These are phyloP conservation scores for Tamandua tetradactyla DNA, from an alignment of 2,797 vertebrate species.

Conservation along the genomic window DNA sequence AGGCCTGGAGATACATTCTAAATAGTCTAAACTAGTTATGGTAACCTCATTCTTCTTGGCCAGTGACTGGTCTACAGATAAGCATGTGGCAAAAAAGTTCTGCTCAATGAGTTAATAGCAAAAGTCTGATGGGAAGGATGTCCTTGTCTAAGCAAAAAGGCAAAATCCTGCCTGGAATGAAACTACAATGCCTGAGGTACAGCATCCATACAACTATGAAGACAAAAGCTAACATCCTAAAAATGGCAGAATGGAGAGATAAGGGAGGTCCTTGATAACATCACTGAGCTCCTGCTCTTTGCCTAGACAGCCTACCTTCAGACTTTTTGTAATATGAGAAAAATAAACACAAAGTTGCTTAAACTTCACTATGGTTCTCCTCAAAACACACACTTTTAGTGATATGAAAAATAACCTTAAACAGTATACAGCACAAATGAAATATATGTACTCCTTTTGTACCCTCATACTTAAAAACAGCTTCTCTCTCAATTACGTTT, in stretches of 20 bases:
- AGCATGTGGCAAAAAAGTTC: background rate
- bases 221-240: background rate
- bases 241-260: background rate
- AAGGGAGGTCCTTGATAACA: background rate
- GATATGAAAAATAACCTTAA: conserved; percentile 15
- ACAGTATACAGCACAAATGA: background rate
- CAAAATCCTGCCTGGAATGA: conserved; percentile 20
- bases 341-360: background rate
- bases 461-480: background rate
- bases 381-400: background rate
- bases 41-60: background rate
- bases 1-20: conserved; percentile 33
- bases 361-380: conserved; percentile 54
- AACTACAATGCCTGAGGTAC: background rate
- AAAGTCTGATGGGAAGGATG: background rate
- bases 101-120: conserved; percentile 14
- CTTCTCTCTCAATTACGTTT: background rate
- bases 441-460: background rate
- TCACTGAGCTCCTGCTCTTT: background rate
- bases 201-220: background rate
- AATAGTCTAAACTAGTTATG: background rate
- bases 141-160: background rate
- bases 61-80: conserved; percentile 17
- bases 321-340: background rate
- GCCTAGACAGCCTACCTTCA: background rate